Percentiles rank a stretch among this genome's conserved stretches.
Conservation (phyloP, 2,113 vertebrate genomes). For the Mustela nigripes region DNA sequence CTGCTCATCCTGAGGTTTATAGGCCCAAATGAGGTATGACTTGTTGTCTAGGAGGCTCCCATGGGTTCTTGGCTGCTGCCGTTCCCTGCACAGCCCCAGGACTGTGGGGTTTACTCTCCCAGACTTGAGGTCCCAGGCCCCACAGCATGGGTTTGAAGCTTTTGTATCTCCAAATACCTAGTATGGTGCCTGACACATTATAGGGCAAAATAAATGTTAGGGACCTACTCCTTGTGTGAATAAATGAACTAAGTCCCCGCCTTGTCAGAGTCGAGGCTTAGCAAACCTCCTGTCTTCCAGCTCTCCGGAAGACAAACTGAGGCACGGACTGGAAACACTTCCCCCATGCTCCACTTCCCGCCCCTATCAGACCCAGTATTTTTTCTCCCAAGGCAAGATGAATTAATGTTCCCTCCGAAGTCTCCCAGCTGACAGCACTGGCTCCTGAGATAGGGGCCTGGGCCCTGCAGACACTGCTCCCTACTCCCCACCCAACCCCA, state of each 20-base stretch:
- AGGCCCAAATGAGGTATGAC: background rate
- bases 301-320: background rate
- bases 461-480: background rate
- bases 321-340: background rate
- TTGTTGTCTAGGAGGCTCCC: background rate
- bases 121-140: background rate
- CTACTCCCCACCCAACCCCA: background rate
- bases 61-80: background rate
- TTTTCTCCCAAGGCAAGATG: background rate
- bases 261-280: background rate
- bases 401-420: background rate
- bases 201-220: background rate
- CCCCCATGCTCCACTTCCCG: background rate
- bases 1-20: background rate
- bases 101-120: too few species aligned
- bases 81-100: background rate
- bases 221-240: background rate
- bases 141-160: background rate
- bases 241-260: background rate
- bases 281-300: background rate
- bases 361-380: background rate
- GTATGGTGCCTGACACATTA: background rate
- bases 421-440: background rate
- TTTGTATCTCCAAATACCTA: background rate
- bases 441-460: background rate